Evolutionary conservation across 2,888 invertebrate species (phyloP).

Genomic region (Scaptomyza parva): DNA sequence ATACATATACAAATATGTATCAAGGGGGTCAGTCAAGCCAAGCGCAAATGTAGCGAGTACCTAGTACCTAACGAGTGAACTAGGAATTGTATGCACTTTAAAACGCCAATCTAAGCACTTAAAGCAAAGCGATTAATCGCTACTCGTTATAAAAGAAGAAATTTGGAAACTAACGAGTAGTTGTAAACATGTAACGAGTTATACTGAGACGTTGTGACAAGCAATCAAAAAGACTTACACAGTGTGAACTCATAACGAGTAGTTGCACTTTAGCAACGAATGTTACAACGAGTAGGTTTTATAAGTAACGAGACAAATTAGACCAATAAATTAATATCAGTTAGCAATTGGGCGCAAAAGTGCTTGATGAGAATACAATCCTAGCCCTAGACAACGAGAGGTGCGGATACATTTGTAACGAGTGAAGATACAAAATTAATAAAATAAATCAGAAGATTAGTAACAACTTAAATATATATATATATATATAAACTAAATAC

Average conservation of each 20-base stretch:
- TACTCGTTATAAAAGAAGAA: not conserved
- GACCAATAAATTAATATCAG: not conserved
- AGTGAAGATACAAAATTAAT: constrained; percentile 29
- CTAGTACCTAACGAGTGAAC: constrained; percentile 9
- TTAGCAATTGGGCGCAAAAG: constrained; percentile 4
- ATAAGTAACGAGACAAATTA: not conserved
- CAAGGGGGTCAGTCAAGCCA: constrained; percentile 36
- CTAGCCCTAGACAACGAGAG: constrained; percentile 31
- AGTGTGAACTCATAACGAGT: no score
- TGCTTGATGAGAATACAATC: constrained; percentile 15
- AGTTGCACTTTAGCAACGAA: not conserved
- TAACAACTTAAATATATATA: constrained; percentile 58
- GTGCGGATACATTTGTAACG: constrained; percentile 32
- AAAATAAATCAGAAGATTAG: constrained; percentile 47
- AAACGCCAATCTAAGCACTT: not conserved
- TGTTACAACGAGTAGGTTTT: not conserved
- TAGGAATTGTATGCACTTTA: constrained; percentile 6
- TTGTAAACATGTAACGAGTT: no score
- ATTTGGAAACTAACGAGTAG: no score
- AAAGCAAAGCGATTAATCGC: not conserved
- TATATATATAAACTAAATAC: constrained; percentile 37
- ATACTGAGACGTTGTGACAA: no score
- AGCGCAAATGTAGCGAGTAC: constrained; percentile 54
- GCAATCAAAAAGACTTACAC: no score
- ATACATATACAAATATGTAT: constrained; percentile 42